Conservation (phyloP, 2,888 invertebrate species). For the Lasioglossum leucozonium region DNA sequence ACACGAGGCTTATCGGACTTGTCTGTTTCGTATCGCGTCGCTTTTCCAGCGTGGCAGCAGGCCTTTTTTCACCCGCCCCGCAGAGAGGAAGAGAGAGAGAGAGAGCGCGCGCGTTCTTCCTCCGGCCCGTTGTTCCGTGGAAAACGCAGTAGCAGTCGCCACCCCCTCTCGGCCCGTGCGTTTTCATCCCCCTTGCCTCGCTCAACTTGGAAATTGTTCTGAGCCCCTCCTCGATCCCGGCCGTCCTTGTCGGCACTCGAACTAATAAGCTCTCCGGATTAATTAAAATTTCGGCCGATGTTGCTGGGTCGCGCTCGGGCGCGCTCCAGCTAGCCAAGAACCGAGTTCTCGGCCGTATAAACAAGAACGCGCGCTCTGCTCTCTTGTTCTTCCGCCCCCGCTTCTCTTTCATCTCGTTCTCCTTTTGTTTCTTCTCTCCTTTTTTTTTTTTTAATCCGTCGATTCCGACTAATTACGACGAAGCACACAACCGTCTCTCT, state of each 20-base stretch:
- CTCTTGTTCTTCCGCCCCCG: not conserved
- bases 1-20: conserved; percentile 55
- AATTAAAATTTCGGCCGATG: conserved; percentile 76
- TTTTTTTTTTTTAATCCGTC: conserved; percentile 51
- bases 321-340: conserved; percentile 46
- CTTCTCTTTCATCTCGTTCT: not conserved
- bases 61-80: conserved; percentile 16
- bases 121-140: conserved; percentile 19
- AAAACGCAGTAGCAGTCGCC: conserved; percentile 43
- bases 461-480: conserved; percentile 64
- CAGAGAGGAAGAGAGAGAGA: not conserved
- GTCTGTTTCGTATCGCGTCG: conserved; percentile 52
- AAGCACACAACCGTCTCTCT: conserved; percentile 22
- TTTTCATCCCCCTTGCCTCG: conserved; percentile 45
- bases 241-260: conserved; percentile 72
- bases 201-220: conserved; percentile 68
- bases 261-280: conserved; percentile 77
- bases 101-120: not conserved
- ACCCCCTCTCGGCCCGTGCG: not conserved
- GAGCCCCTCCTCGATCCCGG: conserved; percentile 59
- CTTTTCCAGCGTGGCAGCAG: conserved; percentile 27
- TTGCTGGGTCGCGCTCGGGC: conserved; percentile 47
- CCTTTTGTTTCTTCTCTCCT: not conserved
- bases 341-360: conserved; percentile 57
- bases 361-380: conserved; percentile 55